phyloP scores from a whole-genome alignment of 2,888 invertebrate genomes.

The Stenchaetothrips biformis region DNA sequence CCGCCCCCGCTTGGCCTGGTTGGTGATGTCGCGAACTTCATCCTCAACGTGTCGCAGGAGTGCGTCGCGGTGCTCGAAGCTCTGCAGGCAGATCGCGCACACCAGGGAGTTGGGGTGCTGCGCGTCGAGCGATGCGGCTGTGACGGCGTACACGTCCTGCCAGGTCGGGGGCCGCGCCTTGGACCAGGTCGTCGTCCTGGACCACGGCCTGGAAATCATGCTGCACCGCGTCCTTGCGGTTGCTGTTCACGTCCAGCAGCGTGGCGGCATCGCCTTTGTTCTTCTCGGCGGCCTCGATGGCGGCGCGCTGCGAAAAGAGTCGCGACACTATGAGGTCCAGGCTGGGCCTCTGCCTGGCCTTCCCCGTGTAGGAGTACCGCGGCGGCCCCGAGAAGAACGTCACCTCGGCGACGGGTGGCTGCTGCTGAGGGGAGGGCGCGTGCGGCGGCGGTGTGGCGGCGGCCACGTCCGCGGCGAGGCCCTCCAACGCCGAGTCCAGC shows the following conservation, averaged over 20 bases:
- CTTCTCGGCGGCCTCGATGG: too few species aligned
- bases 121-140: background rate
- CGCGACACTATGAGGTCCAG: background rate
- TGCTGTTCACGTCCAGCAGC: too few species aligned
- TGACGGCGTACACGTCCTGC: too few species aligned
- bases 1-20: background rate
- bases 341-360: background rate
- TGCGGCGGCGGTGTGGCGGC: too few species aligned
- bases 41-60: background rate
- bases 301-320: too few species aligned
- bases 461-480: too few species aligned
- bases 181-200: too few species aligned
- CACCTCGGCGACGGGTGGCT: background rate
- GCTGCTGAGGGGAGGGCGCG: background rate
- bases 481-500: too few species aligned
- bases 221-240: too few species aligned
- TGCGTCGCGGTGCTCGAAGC: background rate
- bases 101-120: background rate
- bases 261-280: too few species aligned
- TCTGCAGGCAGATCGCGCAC: background rate
- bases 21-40: background rate
- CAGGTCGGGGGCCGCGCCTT: too few species aligned
- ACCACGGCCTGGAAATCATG: too few species aligned
- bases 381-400: background rate
- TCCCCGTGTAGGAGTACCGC: background rate